Evolutionary conservation across 1,140 invertebrate species (phyloP), one percentile per base, ranked within the genome.

Genomic region (Aphidius ervi): DNA sequence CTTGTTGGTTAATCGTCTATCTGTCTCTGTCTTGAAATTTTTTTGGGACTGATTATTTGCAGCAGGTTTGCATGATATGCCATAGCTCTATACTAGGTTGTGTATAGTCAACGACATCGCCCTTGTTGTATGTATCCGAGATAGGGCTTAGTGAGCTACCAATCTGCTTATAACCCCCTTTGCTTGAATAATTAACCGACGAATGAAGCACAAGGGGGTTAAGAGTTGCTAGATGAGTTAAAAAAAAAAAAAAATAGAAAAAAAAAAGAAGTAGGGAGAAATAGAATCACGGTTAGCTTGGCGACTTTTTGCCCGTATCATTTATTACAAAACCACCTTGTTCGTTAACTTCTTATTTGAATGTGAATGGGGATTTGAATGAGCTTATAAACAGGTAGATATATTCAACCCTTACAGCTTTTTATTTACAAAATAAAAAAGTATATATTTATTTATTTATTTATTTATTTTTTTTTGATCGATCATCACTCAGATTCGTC

Each of bases 91-190:
- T 39, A 54, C 6, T 54, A 39, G 10, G 5, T 43, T 43, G 42
- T 10, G 6, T 31, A 58, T 47, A 50, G 39, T 53, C 65, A 63
- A 63, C 60, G 66, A 68, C 65, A 63, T 65, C 68, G 69, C 70
- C 71, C 72, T 72, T 71, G 67, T 68, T 67, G 63, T 64, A 31
- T 31, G 23, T 31, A 68, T 61, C 67, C 67, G 68, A 72, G 70
- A 74, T 70, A 70, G 69, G 65, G 68, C 70, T 76, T 73, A 71
- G 72, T 75, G 74, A 72, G 73, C 73, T 71, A 74, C 72, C 75
- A 78, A 78, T 76, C 76, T 79, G 76, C 76, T 78, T 79, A 78
- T 71, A 70, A 74, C 71, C 76, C 77, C 72, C 75, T 77, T 76
- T 74, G 70, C 66, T 71, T 73, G 77, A 79, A 78, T 79, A 79